A percentile compares a stretch with the other conserved stretches of the same genome.
These are phyloP conservation scores for Enteromius paludinosus DNA, from an alignment of 2,797 vertebrate species.

Conservation along the genomic window DNA sequence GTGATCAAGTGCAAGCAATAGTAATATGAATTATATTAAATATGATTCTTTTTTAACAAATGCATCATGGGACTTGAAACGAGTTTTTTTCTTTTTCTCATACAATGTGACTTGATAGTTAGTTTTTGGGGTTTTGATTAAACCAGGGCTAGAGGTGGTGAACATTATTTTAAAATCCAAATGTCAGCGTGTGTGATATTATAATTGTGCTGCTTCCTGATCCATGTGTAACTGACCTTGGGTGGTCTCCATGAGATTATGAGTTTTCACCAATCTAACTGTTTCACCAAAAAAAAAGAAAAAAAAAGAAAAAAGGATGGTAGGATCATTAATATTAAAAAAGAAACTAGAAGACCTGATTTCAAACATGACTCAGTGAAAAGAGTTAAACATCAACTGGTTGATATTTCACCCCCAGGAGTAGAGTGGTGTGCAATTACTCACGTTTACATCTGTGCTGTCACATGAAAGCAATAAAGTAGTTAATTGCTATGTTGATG, in stretches of 20 bases:
- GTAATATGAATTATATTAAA: background rate
- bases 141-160: slow-evolving; percentile 4
- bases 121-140: background rate
- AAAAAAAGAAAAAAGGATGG: no score
- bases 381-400: background rate
- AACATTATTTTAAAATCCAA: slow-evolving; percentile 21
- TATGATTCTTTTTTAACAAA: background rate
- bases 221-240: slow-evolving; percentile 1
- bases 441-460: slow-evolving; percentile 7
- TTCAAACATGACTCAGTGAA: background rate
- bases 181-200: slow-evolving; percentile 18
- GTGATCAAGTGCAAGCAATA: background rate
- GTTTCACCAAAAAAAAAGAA: background rate
- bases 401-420: slow-evolving; percentile 6
- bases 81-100: background rate
- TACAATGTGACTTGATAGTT: background rate
- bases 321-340: background rate
- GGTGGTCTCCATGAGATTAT: slow-evolving; percentile 7
- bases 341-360: background rate
- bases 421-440: slow-evolving; percentile 13
- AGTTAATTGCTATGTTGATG: slow-evolving; percentile 32
- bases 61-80: background rate
- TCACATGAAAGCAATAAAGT: slow-evolving; percentile 11
- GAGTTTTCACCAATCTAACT: slow-evolving; percentile 2
- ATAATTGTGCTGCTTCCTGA: slow-evolving; percentile 15